phyloP scores from a whole-genome alignment of 2,888 invertebrate species.

The Papilio demoleus region DNA sequence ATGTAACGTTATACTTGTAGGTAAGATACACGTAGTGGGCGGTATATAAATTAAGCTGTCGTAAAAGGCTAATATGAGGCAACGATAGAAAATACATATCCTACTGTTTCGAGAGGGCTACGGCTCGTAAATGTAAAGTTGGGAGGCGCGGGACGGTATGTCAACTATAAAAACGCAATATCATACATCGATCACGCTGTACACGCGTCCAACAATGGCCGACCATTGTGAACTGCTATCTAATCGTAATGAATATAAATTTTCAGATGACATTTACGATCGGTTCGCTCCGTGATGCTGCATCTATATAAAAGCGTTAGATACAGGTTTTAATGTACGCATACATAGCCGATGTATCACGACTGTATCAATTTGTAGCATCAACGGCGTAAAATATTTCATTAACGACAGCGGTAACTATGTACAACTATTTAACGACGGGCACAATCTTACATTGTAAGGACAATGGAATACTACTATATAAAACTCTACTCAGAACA shows the following conservation, averaged over 20 bases:
- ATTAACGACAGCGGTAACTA: constrained; percentile 58
- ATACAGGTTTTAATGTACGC: constrained; percentile 70
- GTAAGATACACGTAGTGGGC: constrained; percentile 63
- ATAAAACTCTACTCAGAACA: background rate
- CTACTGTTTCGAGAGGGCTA: constrained; percentile 61
- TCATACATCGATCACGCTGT: constrained; percentile 78
- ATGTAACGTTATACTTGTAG: constrained; percentile 64
- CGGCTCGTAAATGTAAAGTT: constrained; percentile 59
- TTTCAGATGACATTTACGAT: constrained; percentile 83
- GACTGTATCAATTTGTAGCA: constrained; percentile 70
- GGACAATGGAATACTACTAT: background rate
- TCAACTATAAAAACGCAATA: constrained; percentile 76
- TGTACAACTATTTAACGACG: background rate
- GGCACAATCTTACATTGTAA: background rate
- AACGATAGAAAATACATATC: constrained; percentile 61
- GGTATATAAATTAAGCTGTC: constrained; percentile 70
- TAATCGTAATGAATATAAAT: constrained; percentile 84
- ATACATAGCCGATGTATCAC: constrained; percentile 60
- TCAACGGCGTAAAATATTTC: constrained; percentile 64
- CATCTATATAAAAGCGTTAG: constrained; percentile 75
- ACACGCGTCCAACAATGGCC: constrained; percentile 72
- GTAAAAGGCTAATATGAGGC: constrained; percentile 66
- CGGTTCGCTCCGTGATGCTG: constrained; percentile 76
- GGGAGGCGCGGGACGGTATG: constrained; percentile 55
- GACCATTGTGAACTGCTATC: constrained; percentile 78